Base-by-base conservation (phyloP, 64 coral and sea anemone genomes). In the Montipora foliosa region DNA sequence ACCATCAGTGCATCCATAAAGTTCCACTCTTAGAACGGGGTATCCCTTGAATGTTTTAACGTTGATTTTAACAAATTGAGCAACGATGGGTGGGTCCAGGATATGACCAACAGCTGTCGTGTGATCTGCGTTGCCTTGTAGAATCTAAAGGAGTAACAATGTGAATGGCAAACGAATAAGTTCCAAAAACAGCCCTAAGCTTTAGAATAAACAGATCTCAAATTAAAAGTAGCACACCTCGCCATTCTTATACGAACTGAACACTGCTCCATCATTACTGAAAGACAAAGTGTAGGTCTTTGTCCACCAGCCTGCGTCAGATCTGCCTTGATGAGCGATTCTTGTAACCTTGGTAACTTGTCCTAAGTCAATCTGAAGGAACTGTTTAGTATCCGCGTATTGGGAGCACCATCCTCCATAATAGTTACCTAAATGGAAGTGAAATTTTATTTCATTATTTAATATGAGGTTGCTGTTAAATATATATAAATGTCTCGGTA, bases 1-100 rank as follows among this genome's bases (percentile, higher is more conserved):
- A 83, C 81, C 81, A 44, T 46, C 4, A 9, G 47, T 75, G 51
- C 93, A 95, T 78, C 93, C 93, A 90, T 91, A 95, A 11, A 95
- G 25, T 46, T 95, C 93, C 71, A 95, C 15, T 62, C 93, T 90
- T 48, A 95, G 19, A 19, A 45, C 47, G 4, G 82, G 80, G 7
- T 95, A 61, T 14, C 88, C 62, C 1, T 71, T 29, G 19, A 49
- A 90, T 37, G 88, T 62, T 15, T 78, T 77, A 0, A 82, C 78
- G 25, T 90, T 82, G 67, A 95, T 64, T 44, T 81, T 52, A n/a
- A 95, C 19, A 51, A 82, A 95, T 11, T 88, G 69, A 9, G 80
- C 93, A 70, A 90, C 86, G 46, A 95, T 78, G 24, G 88, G 19
- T 44, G 80, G 88, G 45, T 89, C 19, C 59, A 95, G 74, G 3